phyloP scores from a whole-genome alignment of 2,888 invertebrate genomes.

The Latrodectus hesperus region DNA sequence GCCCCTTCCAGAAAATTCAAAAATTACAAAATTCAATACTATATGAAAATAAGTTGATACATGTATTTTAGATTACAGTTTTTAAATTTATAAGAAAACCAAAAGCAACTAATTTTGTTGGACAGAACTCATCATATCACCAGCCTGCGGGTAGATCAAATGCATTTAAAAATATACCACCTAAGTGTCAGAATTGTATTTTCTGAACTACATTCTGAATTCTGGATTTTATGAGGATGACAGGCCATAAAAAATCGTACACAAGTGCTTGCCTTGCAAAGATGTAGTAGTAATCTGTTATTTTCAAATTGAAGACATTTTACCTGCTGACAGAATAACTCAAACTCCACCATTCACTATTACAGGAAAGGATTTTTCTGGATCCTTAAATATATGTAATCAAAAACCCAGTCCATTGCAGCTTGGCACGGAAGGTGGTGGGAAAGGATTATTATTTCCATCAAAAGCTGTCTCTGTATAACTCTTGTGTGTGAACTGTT shows the following conservation, averaged over 20 bases:
- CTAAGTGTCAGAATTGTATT: neutral
- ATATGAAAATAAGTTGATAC: neutral
- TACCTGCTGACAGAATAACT: neutral
- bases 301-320: neutral
- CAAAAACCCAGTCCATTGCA: neutral
- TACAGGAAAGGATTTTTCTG: neutral
- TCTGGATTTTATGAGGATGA: neutral
- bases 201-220: neutral
- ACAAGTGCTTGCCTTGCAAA: neutral
- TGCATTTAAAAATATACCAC: neutral
- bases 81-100: neutral
- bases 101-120: neutral
- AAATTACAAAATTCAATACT: neutral
- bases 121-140: neutral
- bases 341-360: neutral
- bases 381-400: neutral
- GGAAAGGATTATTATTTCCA: too few relatives aligned
- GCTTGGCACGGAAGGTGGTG: too few relatives aligned
- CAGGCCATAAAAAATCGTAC: neutral
- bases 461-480: too few relatives aligned
- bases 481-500: too few relatives aligned
- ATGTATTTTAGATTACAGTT: too few relatives aligned
- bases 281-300: neutral
- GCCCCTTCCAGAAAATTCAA: neutral
- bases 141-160: neutral